Base-by-base conservation (phyloP, 2,797 vertebrate species). In the Neosalanx taihuensis region DNA sequence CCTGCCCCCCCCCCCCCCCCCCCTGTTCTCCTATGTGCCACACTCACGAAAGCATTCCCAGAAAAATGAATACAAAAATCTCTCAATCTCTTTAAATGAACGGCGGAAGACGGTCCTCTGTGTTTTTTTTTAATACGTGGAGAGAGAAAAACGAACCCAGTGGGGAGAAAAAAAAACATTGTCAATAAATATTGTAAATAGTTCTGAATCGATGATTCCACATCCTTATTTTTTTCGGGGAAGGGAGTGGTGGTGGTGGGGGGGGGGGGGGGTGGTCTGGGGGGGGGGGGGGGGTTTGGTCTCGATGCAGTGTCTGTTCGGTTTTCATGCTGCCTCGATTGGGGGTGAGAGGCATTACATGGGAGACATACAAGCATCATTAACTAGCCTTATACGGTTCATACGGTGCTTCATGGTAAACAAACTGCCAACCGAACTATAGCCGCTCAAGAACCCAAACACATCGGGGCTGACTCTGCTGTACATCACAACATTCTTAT, bases 111-210 rank as follows among this genome's bases (percentile, higher is more conserved):
- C 86, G 79, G 76, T 89, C 79, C 79, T 17, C 30, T 37, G 33
- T 86, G 84, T 91, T 88, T 91, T 89, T 26, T 26, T 26, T n/a
- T 87, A 87, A 76, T 86, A 85, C 74, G 72, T 77, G 31, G 76
- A 81, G 82, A 26, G 23, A 26, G 23, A 26, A 26, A 26, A 26
- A 26, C 23, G 1, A 85, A 79, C 72, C 73, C 77, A 83, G 23
- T 26, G 23, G 86, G 80, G 80, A 87, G 79, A 85, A 82, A 33
- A 82, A 33, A 84, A 72, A 78, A 82, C 79, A 81, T 87, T 86
- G 84, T 91, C 79, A 91, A 91, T 91, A 91, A 93, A 93, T 87
- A 90, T 87, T 92, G 85, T 90, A 90, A 82, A 91, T 87, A 88
- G 79, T 84, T 89, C 86, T 85, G 74, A 77, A 73, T 73, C 13